Evolutionary conservation across 2,797 vertebrate genomes (phyloP).

Genomic region (Ataeniobius toweri): DNA sequence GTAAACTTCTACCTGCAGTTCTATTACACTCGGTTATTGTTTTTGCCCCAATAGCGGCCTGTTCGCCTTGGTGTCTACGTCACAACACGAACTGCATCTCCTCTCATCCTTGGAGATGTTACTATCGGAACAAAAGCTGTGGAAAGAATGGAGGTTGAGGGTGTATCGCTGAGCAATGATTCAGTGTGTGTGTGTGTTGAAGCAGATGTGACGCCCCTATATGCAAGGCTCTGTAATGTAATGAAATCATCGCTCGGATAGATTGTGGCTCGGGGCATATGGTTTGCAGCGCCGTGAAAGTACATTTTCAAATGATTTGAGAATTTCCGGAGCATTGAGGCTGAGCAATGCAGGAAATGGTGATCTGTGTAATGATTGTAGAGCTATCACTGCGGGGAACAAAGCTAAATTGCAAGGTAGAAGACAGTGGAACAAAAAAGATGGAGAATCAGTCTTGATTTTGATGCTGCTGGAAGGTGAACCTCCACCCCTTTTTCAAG

Average conservation of each 20-base stretch:
- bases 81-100: conserved; percentile 8
- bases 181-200: conserved; percentile 44
- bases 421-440: conserved; percentile 33
- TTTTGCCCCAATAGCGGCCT: neutral
- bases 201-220: conserved; percentile 52
- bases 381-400: conserved; percentile 44
- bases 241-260: conserved; percentile 57
- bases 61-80: conserved; percentile 20
- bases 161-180: conserved; percentile 48
- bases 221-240: conserved; percentile 50
- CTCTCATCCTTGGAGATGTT: conserved; percentile 36
- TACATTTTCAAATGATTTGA: conserved; percentile 61
- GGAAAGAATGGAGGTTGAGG: conserved; percentile 50
- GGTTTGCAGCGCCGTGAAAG: conserved; percentile 44
- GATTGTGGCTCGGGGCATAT: conserved; percentile 47
- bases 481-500: neutral
- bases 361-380: conserved; percentile 62
- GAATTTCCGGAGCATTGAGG: conserved; percentile 54
- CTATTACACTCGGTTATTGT: conserved; percentile 10
- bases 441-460: conserved; percentile 24
- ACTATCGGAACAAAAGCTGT: conserved; percentile 32
- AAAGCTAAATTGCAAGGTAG: conserved; percentile 39
- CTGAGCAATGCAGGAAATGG: conserved; percentile 46
- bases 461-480: conserved; percentile 1
- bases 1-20: conserved; percentile 3